Evolutionary conservation across 2,888 invertebrate species (phyloP), one percentile per base, ranked within the genome.

Genomic region (Luperina testacea): DNA sequence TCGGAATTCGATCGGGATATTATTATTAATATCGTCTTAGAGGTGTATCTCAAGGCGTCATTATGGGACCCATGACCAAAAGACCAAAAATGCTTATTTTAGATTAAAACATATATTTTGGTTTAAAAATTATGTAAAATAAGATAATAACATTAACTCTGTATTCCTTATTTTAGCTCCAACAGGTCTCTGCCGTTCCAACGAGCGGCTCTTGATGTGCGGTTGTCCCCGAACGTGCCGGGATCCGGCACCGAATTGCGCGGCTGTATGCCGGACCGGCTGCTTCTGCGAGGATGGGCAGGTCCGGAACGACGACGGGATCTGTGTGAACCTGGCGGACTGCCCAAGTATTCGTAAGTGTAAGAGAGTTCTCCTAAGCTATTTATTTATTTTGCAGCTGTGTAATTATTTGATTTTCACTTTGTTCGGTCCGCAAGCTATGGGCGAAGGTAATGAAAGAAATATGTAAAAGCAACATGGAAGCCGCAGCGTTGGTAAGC

Each of bases 221-320:
- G 95, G 95, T 0, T 95, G 95, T 77, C 95, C 94, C 72, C 91
- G 90, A 86, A 93, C 94, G 57, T 95, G 95, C 82, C 74, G 84
- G 1, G 89, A 94, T 20, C 95, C 95, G 0, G 92, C 83, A 3
- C 95, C 94, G 0, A 80, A 90, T 63, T 95, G 95, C 89, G 78
- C 84, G 27, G 94, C 90, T 1, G 91, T 93, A 32, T 95, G 95
- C 88, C 83, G 88, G 59, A 80, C 86, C 0, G 95, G 95, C 71
- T 95, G 95, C 91, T 95, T 91, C 90, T 95, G 95, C 80, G 89
- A 92, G 11, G 92, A 91, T 0, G 93, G 92, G 0, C 78, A 92
- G 61, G 93, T 95, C 78, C 88, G 95, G 72, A 92, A 95, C 72
- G 90, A 89, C 0, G 88, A 90, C 0, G 94, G 95, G 0, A 78